Evolutionary conservation across 2,888 invertebrate species (phyloP).

Genomic region (Masnerella sp.): DNA sequence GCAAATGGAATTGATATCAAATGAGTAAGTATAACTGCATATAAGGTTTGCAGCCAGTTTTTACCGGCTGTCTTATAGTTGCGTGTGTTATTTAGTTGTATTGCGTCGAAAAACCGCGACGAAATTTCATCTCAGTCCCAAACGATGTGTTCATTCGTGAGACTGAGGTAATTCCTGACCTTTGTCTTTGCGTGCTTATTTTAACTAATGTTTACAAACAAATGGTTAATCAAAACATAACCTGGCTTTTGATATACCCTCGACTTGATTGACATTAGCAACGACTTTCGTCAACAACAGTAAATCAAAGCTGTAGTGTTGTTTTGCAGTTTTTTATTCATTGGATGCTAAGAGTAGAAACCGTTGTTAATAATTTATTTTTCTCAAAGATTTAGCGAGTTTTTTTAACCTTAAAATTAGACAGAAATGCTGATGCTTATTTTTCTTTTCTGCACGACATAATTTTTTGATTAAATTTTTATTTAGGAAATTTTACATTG

Average conservation of each 20-base stretch:
- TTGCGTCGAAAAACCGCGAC: slow-evolving; percentile 39
- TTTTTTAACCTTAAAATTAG: too few species aligned
- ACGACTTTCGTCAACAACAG: too few species aligned
- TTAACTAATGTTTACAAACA: slow-evolving; percentile 46
- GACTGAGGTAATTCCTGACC: slow-evolving; percentile 38
- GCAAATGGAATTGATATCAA: slow-evolving; percentile 10
- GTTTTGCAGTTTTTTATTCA: too few species aligned
- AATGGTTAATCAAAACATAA: slow-evolving; percentile 38
- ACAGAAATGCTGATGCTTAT: too few species aligned
- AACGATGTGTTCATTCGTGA: slow-evolving; percentile 30
- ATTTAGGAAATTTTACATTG: too few species aligned
- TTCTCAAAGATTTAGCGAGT: too few species aligned
- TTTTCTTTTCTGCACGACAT: too few species aligned
- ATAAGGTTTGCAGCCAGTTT: slow-evolving; percentile 23
- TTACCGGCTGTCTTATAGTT: slow-evolving; percentile 45
- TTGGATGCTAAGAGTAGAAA: too few species aligned
- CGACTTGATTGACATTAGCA: slow-evolving; percentile 17
- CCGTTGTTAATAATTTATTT: too few species aligned
- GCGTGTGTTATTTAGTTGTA: slow-evolving; percentile 32
- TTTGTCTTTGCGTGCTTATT: slow-evolving; percentile 3
- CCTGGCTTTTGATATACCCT: slow-evolving; percentile 25
- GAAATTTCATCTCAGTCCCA: slow-evolving; percentile 38
- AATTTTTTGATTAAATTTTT: too few species aligned
- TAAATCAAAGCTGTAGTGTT: too few species aligned
- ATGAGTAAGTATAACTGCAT: slow-evolving; percentile 17